Base-by-base conservation (phyloP, 2,113 vertebrate species). In the Python bivittatus region DNA sequence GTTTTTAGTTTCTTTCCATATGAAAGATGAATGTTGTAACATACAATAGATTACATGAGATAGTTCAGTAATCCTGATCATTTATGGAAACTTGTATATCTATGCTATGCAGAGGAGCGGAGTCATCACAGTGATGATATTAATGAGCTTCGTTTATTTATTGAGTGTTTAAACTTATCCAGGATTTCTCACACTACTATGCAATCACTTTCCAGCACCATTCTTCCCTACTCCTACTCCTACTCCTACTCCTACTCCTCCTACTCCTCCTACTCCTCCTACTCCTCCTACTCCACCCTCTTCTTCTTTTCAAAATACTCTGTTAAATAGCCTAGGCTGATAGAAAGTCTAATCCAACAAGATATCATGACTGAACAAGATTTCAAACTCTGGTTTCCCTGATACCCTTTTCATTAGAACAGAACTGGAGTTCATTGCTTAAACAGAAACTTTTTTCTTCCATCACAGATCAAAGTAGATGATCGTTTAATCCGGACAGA, bases 401-500 rank as follows among this genome's bases (percentile, higher is more conserved):
- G 12, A 23, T 56, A 79, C 56, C 56, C 20, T 20, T 57, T 57
- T 29, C 61, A 29, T 48, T 60, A 1, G 20, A 44, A 84, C 22
- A 84, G 38, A 58, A 42, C 38, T 29, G 33, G n/a, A 20, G 44
- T 64, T 2, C 22, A 61, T 6, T 61, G 4, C 7, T 91, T 64
- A 72, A 72, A 57, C 53, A 68, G 53, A 54, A 10, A 42, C 9
- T 79, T 44, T 64, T 54, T 92, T 89, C 93, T 91, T 57, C 79
- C 33, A 54, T 90, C 83, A 6, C 92, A 99, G 99, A 98, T 99
- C 91, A 98, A 98, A 96, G 96, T 97, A 60, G 98, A 98, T 23
- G 99, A 99, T 17, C 98, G 96, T 27, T 96, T 99, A 92, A 98
- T 99, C 96, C 97, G 97, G 87, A 99, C 99, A 38, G 98, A 99